Evolutionary conservation across 2,113 vertebrate genomes (phyloP).

Genomic region (Halcyon senegalensis): DNA sequence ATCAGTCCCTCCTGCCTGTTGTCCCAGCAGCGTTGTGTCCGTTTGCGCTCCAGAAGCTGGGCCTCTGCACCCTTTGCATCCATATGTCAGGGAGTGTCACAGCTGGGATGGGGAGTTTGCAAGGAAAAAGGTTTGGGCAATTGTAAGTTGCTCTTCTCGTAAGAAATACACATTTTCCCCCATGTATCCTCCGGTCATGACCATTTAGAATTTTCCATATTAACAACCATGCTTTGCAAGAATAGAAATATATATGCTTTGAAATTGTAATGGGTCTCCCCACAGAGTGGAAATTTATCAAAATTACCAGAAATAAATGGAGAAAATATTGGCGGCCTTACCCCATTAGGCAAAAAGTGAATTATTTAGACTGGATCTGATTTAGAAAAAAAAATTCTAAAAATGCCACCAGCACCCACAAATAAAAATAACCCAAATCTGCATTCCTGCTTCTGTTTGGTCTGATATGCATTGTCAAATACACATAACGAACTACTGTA

Average conservation of each 20-base stretch:
- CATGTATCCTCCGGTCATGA: slow-evolving; percentile 15
- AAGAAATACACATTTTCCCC: slow-evolving; percentile 27
- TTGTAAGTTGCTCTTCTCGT: neutral
- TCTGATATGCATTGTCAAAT: neutral
- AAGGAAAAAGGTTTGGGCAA: neutral
- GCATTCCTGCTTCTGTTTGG: neutral
- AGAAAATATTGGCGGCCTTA: neutral
- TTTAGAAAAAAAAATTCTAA: neutral
- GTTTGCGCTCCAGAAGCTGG: neutral
- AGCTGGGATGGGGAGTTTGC: neutral
- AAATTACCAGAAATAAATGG: neutral
- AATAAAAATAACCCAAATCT: neutral
- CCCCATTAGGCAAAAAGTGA: neutral
- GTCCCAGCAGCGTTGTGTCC: neutral
- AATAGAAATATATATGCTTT: slow-evolving; percentile 15
- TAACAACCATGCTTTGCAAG: slow-evolving; percentile 63
- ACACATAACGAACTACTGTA: neutral
- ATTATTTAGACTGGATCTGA: neutral
- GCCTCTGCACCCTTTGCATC: neutral
- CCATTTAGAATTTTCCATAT: slow-evolving; percentile 26
- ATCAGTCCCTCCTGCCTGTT: neutral
- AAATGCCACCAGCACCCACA: neutral
- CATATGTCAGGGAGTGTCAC: fast-evolving
- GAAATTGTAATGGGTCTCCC: neutral
- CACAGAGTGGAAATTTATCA: neutral